Percentiles rank a stretch among this genome's conserved stretches.
Conservation (phyloP, 2,113 vertebrate species). For the Fregata magnificens region DNA sequence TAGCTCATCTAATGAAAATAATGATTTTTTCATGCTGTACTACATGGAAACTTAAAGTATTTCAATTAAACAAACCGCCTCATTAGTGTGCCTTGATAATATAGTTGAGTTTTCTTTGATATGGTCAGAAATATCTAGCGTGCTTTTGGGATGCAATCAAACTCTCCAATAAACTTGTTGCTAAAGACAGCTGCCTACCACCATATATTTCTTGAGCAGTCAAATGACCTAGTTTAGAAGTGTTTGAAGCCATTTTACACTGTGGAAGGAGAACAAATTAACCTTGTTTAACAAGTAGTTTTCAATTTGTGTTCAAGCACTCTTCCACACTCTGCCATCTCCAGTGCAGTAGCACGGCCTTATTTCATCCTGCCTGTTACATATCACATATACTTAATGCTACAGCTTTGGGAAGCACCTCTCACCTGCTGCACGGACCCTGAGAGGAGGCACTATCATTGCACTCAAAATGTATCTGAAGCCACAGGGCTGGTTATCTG, state of each 20-base stretch:
- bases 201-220: constrained; percentile 51
- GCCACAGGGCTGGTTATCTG: background rate
- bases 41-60: constrained; percentile 71
- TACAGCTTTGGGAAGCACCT: background rate
- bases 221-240: constrained; percentile 72
- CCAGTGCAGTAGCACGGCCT: background rate
- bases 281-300: constrained; percentile 70
- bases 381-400: background rate
- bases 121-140: constrained; percentile 71
- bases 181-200: constrained; percentile 47
- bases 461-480: background rate
- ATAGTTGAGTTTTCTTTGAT: constrained; percentile 71
- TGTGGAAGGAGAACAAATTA: constrained; percentile 68
- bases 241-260: constrained; percentile 69
- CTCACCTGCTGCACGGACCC: background rate
- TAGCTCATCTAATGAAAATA: constrained; percentile 74
- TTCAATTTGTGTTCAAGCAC: constrained; percentile 66
- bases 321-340: background rate
- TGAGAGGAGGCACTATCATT: background rate
- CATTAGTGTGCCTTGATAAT: constrained; percentile 71
- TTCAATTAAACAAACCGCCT: constrained; percentile 76
- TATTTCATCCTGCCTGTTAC: background rate
- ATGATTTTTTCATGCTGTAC: constrained; percentile 74
- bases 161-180: constrained; percentile 59
- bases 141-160: constrained; percentile 67